Base-by-base conservation (phyloP, 2,797 vertebrate genomes). In the Rhynchotus rufescens region DNA sequence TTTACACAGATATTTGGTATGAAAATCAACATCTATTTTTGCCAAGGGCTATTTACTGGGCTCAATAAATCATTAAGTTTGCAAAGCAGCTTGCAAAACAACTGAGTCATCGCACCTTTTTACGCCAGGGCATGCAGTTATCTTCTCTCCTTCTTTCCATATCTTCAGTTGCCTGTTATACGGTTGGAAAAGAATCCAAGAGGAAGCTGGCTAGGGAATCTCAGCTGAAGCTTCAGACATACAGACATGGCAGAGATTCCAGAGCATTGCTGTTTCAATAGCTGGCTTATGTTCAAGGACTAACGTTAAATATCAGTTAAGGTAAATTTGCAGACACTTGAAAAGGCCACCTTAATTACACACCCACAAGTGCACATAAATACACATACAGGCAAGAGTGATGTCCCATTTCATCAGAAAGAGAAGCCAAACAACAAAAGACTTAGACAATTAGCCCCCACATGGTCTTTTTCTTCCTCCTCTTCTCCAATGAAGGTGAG, bases 361-460 rank as follows among this genome's bases (percentile, higher is more conserved):
- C 4, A 15, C 34, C 23, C 21, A 9, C 3, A 17, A 26, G 23
- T 17, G 7, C 8, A 2, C 45, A 17, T 14, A 22, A 4, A 40
- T 9, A n/a, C 23, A 25, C 19, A 36, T 15, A 2, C 0, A 0
- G 2, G 1, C 23, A n/a, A 1, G 57, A 76, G 32, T 7, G 30
- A 66, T 57, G 4, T 21, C 47, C 30, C 30, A 4, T 42, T 49
- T 62, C 2, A 4, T 2, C 10, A 2, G 64, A 21, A 47, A 61
- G 26, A 64, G 54, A 74, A 44, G 71, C 42, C 22, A 47, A 69
- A 1, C 25, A n/a, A 22, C 12, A 61, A 8, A 38, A 80, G 5
- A 65, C 21, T 57, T 25, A 52, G 15, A 0, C 40, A 25, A 44
- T 49, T 34, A 67, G 19, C 25, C 38, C 38, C 30, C 22, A 56